Base-by-base conservation (phyloP, 2,888 invertebrate species). In the Heliconius ismenius region DNA sequence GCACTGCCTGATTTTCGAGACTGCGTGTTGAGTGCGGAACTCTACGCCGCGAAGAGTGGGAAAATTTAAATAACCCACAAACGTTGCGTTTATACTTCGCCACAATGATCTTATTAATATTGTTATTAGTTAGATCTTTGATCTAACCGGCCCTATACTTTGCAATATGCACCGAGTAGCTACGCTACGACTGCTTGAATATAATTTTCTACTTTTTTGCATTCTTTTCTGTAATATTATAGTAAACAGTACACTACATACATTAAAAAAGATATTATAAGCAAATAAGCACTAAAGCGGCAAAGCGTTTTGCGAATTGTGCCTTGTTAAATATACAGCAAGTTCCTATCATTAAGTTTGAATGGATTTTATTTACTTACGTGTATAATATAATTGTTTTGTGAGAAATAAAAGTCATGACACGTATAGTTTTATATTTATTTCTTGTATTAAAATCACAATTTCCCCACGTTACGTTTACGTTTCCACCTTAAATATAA, bases 321-420 rank as follows among this genome's bases (percentile, higher is more conserved):
- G 76, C 24, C 67, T 78, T 74, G 74, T 74, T 72, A 54, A 77
- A 68, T 70, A 21, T 78, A 74, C 39, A 74, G 62, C 69, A 78
- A 77, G 75, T 78, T 77, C 75, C 77, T 81, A 77, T 67, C 58
- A 74, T 79, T 80, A 81, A 80, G 78, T 81, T 80, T 78, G 11
- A 70, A 77, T 70, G 68, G 73, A 74, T 79, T 79, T 76, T 79
- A 73, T 78, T 63, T 28, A 39, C 26, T n/a, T 63, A 63, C 9
- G 15, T 36, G 24, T 75, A 3, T 11, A 39, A 39, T 39, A 21
- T 49, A 58, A 62, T 63, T 78, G 67, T 76, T 78, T 70, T 68
- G 62, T 74, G 63, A 65, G 15, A 78, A 78, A 81, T 79, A 82
- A 77, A 81, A 83, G 73, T 77, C 81, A 28, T 78, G 76, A 79